Evolutionary conservation across 2,113 vertebrate species (phyloP).

Genomic region (Bubalus kerabau): DNA sequence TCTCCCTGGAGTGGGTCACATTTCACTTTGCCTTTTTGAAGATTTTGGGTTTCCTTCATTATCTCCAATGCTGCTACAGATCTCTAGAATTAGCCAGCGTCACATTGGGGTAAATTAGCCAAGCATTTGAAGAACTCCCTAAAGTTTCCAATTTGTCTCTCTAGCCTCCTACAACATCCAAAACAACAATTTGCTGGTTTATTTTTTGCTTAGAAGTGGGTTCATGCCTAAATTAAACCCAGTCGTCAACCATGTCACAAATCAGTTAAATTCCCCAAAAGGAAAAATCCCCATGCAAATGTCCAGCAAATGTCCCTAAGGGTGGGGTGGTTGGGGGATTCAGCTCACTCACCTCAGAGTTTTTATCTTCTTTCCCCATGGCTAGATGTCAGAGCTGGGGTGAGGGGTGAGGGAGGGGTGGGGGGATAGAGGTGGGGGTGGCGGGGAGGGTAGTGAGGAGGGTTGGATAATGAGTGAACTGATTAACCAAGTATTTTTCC

Average conservation of each 20-base stretch:
- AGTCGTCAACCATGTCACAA: neutral
- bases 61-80: neutral
- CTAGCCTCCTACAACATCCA: neutral
- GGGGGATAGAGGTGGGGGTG: too few species aligned
- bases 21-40: conserved; percentile 10
- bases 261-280: neutral
- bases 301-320: neutral
- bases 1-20: neutral
- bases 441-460: neutral
- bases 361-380: neutral
- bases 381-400: neutral
- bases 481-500: neutral
- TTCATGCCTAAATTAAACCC: neutral
- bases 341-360: neutral
- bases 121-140: neutral
- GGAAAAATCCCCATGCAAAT: neutral
- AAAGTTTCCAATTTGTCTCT: neutral
- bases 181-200: neutral
- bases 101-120: neutral
- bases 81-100: neutral
- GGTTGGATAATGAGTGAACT: neutral
- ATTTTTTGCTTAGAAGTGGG: neutral
- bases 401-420: accelerated
- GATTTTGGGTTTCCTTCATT: neutral
- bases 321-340: neutral